A percentile compares a stretch with the other conserved stretches of the same genome.
These are phyloP conservation scores for Egretta garzetta DNA, from an alignment of 2,113 vertebrate genomes.

Conservation along the genomic window DNA sequence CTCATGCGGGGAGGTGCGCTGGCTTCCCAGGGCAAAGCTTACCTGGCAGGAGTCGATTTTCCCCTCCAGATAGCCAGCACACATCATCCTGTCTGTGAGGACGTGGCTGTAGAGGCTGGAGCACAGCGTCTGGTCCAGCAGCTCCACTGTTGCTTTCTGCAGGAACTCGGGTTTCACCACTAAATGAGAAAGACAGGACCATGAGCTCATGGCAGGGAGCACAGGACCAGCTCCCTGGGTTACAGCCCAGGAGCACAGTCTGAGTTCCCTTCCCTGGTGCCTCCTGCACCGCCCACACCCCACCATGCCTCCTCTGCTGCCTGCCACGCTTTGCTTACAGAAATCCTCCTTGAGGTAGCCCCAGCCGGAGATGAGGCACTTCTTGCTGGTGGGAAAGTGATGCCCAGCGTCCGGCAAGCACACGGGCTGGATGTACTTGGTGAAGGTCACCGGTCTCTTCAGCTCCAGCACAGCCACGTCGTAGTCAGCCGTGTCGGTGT, in stretches of 20 bases:
- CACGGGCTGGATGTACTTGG: slow-evolving; percentile 83
- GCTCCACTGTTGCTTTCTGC: slow-evolving; percentile 91
- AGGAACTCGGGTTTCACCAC: slow-evolving; percentile 82
- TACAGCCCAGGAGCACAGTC: neutral
- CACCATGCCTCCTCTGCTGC: neutral
- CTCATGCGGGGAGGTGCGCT: fast-evolving
- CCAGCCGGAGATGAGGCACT: slow-evolving; percentile 94
- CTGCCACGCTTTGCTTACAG: slow-evolving; percentile 72
- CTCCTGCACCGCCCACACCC: neutral
- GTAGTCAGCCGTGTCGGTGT: slow-evolving; percentile 80
- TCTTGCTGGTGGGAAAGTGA: slow-evolving; percentile 81
- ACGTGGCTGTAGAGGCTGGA: slow-evolving; percentile 81
- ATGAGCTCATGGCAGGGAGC: neutral
- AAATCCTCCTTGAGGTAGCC: slow-evolving; percentile 85
- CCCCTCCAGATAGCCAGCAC: slow-evolving; percentile 93
- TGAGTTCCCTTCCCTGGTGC: fast-evolving
- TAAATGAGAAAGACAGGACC: fast-evolving
- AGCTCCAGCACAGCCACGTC: slow-evolving; percentile 90
- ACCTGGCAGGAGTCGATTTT: slow-evolving; percentile 97
- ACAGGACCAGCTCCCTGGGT: neutral
- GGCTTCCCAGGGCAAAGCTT: neutral
- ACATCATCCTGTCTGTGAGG: slow-evolving; percentile 90
- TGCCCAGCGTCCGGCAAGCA: slow-evolving; percentile 87
- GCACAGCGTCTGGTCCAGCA: slow-evolving; percentile 87
- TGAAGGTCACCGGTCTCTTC: slow-evolving; percentile 79